Conservation (phyloP, 1,140 invertebrate species). For the Batillaria attramentaria region DNA sequence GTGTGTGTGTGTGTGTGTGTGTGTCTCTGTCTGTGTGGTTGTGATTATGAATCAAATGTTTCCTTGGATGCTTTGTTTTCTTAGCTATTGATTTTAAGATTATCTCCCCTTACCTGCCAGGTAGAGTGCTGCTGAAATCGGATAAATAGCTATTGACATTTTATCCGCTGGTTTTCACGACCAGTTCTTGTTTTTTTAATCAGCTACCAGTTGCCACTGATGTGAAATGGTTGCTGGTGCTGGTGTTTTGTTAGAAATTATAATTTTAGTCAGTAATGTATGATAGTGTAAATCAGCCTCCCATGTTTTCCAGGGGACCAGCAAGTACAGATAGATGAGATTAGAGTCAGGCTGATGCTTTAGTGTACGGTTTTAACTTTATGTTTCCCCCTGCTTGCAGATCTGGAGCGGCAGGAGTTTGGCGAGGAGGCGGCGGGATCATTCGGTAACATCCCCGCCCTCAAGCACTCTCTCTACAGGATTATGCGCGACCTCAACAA, state of each 20-base stretch:
- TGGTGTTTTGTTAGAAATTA: no score
- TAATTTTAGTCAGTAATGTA: not conserved
- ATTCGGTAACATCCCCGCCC: slow-evolving; percentile 39
- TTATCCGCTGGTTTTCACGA: no score
- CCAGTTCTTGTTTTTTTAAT: no score
- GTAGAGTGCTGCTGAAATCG: no score
- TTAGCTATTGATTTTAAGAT: no score
- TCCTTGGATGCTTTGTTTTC: no score
- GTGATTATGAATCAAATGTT: no score
- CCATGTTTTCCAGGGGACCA: not conserved
- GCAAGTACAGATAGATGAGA: not conserved
- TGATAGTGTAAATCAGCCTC: not conserved
- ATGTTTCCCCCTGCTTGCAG: slow-evolving; percentile 27
- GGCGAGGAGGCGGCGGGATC: slow-evolving; percentile 17
- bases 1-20: slow-evolving; percentile 1
- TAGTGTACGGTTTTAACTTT: not conserved
- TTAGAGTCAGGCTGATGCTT: no score
- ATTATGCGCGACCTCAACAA: slow-evolving; percentile 52
- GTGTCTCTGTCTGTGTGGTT: not conserved
- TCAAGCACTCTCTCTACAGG: slow-evolving; percentile 50
- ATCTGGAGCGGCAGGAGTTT: slow-evolving; percentile 39
- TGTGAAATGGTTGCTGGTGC: no score
- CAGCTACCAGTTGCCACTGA: no score
- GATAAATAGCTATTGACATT: no score
- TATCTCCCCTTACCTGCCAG: no score